Conservation (phyloP, 2,888 invertebrate genomes). For the Chaetogeoica ovagalla region DNA sequence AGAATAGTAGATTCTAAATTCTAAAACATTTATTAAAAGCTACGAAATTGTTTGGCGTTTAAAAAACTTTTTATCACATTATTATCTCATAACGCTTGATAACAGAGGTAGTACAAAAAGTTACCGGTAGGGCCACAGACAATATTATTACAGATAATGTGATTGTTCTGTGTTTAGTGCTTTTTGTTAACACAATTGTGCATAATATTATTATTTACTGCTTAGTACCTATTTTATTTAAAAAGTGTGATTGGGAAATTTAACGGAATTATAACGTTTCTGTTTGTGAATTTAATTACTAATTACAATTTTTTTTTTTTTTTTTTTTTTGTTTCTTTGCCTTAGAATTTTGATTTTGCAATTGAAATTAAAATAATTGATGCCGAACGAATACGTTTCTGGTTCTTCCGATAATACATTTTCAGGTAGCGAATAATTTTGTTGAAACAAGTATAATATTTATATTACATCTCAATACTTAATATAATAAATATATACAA, state of each 20-base stretch:
- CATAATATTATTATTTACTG: neutral
- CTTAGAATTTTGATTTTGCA: neutral
- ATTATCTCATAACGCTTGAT: slow-evolving; percentile 20
- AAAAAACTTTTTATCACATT: slow-evolving; percentile 38
- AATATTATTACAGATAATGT: too few relatives aligned
- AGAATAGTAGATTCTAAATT: neutral
- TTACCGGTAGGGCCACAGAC: neutral
- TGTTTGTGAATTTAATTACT: too few relatives aligned
- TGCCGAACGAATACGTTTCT: slow-evolving; percentile 14
- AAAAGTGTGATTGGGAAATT: neutral
- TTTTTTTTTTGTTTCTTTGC: too few relatives aligned
- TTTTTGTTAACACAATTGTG: neutral
- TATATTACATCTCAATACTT: too few relatives aligned
- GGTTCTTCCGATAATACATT: neutral
- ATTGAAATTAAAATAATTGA: slow-evolving; percentile 5
- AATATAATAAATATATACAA: too few relatives aligned
- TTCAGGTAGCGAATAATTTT: slow-evolving; percentile 25
- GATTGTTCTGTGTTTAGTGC: too few relatives aligned
- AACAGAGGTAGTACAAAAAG: neutral
- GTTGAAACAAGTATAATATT: too few relatives aligned
- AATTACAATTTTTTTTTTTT: too few relatives aligned
- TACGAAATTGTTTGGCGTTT: slow-evolving; percentile 24
- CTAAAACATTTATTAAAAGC: slow-evolving; percentile 5
- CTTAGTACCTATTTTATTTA: neutral
- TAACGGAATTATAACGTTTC: neutral